These are phyloP conservation scores for Chaetura pelagica DNA, from an alignment of 2,113 vertebrate genomes.

Conservation along the genomic window DNA sequence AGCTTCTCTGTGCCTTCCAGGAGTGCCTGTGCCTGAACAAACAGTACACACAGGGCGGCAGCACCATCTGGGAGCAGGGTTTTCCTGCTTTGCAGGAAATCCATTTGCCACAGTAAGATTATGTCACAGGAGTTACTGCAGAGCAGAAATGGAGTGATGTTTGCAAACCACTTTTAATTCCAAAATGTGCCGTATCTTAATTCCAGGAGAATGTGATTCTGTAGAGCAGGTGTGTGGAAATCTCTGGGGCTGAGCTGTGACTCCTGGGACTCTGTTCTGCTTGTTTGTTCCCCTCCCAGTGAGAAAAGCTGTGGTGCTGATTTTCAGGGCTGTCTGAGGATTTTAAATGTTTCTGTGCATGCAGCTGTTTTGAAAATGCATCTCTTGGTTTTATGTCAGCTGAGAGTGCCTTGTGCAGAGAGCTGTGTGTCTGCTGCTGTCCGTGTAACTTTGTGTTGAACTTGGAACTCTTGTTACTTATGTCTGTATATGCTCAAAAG, in stretches of 20 bases:
- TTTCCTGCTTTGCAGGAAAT: slow-evolving; percentile 4
- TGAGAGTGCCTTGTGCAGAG: not conserved
- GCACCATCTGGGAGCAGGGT: not conserved
- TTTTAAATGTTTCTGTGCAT: not conserved
- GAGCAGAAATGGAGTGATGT: not conserved
- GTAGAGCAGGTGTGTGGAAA: slow-evolving; percentile 43
- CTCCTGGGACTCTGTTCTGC: slow-evolving; percentile 28
- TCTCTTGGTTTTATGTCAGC: not conserved
- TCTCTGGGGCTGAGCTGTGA: not conserved
- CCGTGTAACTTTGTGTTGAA: not conserved
- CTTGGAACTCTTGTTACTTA: not conserved
- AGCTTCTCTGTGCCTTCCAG: not conserved
- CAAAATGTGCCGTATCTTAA: slow-evolving; percentile 18
- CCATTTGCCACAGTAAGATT: not conserved
- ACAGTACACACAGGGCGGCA: no score
- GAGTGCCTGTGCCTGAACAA: not conserved
- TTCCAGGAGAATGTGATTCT: slow-evolving; percentile 3
- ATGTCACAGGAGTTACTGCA: not conserved
- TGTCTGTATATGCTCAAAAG: not conserved
- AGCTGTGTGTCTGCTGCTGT: not conserved
- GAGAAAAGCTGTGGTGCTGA: not conserved
- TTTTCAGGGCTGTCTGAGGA: not conserved
- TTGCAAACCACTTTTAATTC: not conserved
- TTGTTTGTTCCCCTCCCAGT: not conserved
- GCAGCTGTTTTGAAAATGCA: not conserved